Evolutionary conservation across 1,140 invertebrate genomes (phyloP).

Genomic region (Ectropis grisescens): DNA sequence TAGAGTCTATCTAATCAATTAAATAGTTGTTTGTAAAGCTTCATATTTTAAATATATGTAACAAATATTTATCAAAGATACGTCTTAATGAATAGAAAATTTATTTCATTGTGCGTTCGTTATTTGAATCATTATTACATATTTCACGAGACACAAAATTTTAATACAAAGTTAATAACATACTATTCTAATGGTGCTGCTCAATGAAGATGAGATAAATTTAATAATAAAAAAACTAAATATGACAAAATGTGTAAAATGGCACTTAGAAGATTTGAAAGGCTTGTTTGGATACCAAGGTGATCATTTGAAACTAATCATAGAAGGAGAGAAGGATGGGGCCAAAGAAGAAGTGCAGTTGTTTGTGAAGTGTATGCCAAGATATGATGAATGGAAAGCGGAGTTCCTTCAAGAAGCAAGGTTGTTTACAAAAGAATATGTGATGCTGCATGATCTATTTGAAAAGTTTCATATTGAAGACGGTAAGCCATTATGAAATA

Average conservation of each 20-base stretch:
- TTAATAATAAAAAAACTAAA: slow-evolving; percentile 25
- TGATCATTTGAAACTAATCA: slow-evolving; percentile 37
- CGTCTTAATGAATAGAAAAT: too few species aligned
- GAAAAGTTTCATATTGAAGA: slow-evolving; percentile 23
- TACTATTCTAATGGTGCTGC: slow-evolving; percentile 25
- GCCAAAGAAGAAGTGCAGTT: slow-evolving; percentile 12
- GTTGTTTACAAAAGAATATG: slow-evolving; percentile 46
- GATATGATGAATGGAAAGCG: slow-evolving; percentile 29
- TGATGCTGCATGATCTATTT: slow-evolving; percentile 37
- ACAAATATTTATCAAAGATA: too few species aligned
- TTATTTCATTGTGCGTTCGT: too few species aligned
- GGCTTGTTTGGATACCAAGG: slow-evolving; percentile 41
- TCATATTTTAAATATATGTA: too few species aligned
- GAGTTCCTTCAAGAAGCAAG: slow-evolving; percentile 30
- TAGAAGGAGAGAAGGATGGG: slow-evolving; percentile 17
- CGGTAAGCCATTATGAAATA: slow-evolving; percentile 39
- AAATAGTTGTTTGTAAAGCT: too few species aligned
- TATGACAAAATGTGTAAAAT: slow-evolving; percentile 20
- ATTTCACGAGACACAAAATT: too few species aligned
- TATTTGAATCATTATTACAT: too few species aligned
- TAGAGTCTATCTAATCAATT: too few species aligned
- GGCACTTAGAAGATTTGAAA: slow-evolving; percentile 22
- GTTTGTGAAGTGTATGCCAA: slow-evolving; percentile 47
- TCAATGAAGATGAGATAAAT: slow-evolving; percentile 29
- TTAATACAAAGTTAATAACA: too few species aligned